Conservation (phyloP, 2,888 invertebrate species). For the Cybosia mesomella region DNA sequence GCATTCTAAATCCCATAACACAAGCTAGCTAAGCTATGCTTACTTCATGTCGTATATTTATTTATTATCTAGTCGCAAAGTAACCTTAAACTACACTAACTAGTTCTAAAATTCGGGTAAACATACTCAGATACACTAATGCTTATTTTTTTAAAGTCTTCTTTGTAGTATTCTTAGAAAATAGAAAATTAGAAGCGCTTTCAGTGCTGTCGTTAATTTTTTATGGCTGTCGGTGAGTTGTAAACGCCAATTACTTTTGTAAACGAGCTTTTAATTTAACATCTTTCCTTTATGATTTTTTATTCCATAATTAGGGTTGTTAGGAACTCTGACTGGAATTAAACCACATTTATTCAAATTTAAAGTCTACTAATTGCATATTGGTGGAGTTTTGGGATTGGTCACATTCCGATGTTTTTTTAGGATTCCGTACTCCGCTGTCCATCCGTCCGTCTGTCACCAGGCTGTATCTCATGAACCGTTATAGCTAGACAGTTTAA, state of each 20-base stretch:
- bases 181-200: constrained; percentile 15
- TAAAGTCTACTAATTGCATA: not conserved
- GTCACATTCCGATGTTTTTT: not conserved
- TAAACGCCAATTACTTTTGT: constrained; percentile 22
- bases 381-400: not conserved
- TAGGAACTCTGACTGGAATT: not conserved
- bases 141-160: not conserved
- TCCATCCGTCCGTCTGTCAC: no score
- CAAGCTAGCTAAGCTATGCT: no score
- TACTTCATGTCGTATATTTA: no score
- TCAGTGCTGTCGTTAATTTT: constrained; percentile 21
- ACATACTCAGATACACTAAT: not conserved
- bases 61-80: no score
- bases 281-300: constrained; percentile 17
- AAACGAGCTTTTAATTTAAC: constrained; percentile 16
- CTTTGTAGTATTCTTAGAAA: not conserved
- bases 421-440: no score
- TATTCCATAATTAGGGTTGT: constrained; percentile 12
- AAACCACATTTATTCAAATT: constrained; percentile 2
- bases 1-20: no score
- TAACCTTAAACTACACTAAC: no score
- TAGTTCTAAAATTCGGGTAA: no score
- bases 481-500: no score
- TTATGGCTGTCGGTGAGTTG: constrained; percentile 24
- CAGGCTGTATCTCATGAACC: no score